phyloP scores from a whole-genome alignment of 2,797 vertebrate genomes.

The Botia kubotai region DNA sequence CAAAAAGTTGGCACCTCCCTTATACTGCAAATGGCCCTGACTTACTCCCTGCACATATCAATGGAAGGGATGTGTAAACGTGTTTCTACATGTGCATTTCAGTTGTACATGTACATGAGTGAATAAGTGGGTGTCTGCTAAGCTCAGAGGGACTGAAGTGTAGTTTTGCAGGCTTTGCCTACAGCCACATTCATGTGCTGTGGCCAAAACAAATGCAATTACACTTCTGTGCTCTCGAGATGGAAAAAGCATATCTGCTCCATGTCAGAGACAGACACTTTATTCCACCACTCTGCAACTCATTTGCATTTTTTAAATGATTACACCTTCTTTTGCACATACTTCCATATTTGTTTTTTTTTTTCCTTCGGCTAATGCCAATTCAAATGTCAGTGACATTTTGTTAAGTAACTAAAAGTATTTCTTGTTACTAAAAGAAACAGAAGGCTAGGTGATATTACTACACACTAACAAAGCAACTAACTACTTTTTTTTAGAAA shows the following conservation, averaged over 20 bases:
- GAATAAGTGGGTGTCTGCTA: constrained; percentile 35
- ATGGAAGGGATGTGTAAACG: constrained; percentile 36
- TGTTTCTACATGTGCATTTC: constrained; percentile 5
- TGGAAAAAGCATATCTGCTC: constrained; percentile 67
- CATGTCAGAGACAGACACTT: constrained; percentile 59
- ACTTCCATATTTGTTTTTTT: background rate
- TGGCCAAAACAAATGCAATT: constrained; percentile 71
- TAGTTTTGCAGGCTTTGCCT: constrained; percentile 50
- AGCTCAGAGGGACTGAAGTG: constrained; percentile 56
- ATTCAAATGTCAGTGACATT: background rate
- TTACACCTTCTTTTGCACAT: constrained; percentile 31
- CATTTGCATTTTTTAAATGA: constrained; percentile 58
- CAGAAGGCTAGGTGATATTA: background rate
- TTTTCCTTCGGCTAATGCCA: constrained; percentile 15
- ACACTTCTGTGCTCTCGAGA: constrained; percentile 59
- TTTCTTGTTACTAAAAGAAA: background rate
- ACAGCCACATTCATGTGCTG: constrained; percentile 52
- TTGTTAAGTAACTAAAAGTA: background rate
- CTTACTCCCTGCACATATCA: background rate
- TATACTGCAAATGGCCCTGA: background rate
- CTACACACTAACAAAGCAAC: background rate
- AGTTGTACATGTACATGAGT: constrained; percentile 37
- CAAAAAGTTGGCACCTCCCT: constrained; percentile 24
- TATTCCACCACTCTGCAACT: constrained; percentile 60
- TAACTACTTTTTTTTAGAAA: too few species aligned